A percentile compares a stretch with the other conserved stretches of the same genome.
Conservation (phyloP, 2,888 invertebrate species). For the Hypsopygia costalis region DNA sequence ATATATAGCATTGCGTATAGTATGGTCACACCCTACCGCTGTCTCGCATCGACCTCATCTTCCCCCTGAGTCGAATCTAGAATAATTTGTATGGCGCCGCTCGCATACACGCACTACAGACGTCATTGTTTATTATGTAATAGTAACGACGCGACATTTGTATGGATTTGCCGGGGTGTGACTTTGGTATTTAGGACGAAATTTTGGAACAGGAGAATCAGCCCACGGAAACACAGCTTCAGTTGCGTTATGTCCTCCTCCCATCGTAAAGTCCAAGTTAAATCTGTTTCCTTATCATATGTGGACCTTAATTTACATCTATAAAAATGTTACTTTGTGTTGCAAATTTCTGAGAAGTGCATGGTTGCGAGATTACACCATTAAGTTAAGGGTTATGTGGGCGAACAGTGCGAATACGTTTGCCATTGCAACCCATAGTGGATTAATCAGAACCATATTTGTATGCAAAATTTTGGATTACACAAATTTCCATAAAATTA, state of each 20-base stretch:
- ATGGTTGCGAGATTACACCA: conserved; percentile 2
- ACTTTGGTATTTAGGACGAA: too few relatives aligned
- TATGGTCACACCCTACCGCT: too few relatives aligned
- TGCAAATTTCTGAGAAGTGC: conserved; percentile 6
- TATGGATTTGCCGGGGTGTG: too few relatives aligned
- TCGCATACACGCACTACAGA: too few relatives aligned
- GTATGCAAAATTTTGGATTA: neutral
- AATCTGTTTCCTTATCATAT: conserved; percentile 7
- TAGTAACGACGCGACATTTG: too few relatives aligned
- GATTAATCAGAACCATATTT: neutral
- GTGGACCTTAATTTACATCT: conserved; percentile 8
- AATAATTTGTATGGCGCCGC: too few relatives aligned
- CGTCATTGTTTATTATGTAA: too few relatives aligned
- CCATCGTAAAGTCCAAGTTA: conserved; percentile 6
- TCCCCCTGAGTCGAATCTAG: too few relatives aligned
- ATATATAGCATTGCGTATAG: too few relatives aligned
- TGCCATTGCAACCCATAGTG: too few relatives aligned
- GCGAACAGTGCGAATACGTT: neutral
- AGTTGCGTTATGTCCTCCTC: neutral
- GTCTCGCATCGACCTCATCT: too few relatives aligned
- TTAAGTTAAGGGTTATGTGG: conserved; percentile 7
- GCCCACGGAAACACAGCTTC: neutral
- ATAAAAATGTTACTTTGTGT: conserved; percentile 10
- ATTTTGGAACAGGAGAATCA: too few relatives aligned
- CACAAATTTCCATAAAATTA: neutral